Conservation (phyloP, 2,797 vertebrate species). For the Percopsis omiscomaycus region DNA sequence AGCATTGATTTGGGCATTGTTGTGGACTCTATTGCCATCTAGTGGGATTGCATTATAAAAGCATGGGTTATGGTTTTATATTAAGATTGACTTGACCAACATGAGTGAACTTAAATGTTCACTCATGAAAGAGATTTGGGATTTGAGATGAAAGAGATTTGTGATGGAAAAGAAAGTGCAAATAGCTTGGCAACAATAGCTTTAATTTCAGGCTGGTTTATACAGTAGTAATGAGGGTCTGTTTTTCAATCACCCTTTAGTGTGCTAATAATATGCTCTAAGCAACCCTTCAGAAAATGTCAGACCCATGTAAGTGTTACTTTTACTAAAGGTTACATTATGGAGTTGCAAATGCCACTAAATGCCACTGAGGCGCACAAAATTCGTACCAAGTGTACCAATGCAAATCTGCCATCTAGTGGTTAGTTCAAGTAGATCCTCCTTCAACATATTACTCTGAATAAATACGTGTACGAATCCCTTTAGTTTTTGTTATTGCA, state of each 20-base stretch:
- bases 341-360: too few species aligned
- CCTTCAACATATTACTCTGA: background rate
- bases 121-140: too few species aligned
- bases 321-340: too few species aligned
- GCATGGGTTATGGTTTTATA: background rate
- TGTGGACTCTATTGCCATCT: slow-evolving; percentile 64
- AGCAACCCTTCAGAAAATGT: too few species aligned
- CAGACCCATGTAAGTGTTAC: too few species aligned
- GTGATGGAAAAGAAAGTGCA: too few species aligned
- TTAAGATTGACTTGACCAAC: background rate
- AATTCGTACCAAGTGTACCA: slow-evolving; percentile 1
- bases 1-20: slow-evolving; percentile 2
- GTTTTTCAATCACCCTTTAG: background rate
- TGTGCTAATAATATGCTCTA: too few species aligned
- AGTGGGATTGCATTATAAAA: slow-evolving; percentile 40
- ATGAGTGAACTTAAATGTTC: too few species aligned
- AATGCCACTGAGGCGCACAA: background rate
- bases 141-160: too few species aligned
- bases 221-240: background rate
- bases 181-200: too few species aligned
- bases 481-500: background rate
- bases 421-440: slow-evolving; percentile 9
- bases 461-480: background rate
- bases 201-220: too few species aligned
- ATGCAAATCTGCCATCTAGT: slow-evolving; percentile 59